Conservation (phyloP, 2,797 vertebrate species). For the Chelon auratus region DNA sequence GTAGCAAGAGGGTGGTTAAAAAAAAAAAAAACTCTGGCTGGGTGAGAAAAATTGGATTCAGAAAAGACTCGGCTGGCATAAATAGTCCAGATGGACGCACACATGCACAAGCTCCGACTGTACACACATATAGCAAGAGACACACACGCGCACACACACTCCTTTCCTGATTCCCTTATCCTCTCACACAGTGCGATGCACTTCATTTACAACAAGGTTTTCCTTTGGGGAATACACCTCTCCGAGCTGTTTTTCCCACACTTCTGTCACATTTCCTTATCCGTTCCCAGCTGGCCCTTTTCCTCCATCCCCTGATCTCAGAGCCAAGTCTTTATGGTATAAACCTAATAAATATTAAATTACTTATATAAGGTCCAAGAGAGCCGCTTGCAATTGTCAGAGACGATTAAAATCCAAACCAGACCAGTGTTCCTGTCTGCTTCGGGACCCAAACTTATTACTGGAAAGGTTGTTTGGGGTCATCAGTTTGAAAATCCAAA, state of each 20-base stretch:
- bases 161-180: neutral
- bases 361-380: conserved; percentile 63
- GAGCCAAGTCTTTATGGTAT: conserved; percentile 42
- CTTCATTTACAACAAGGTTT: conserved; percentile 70
- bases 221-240: conserved; percentile 60
- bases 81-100: conserved; percentile 64
- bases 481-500: conserved; percentile 2
- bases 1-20: conserved; percentile 46
- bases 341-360: conserved; percentile 67
- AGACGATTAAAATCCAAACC: conserved; percentile 43
- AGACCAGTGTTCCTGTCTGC: conserved; percentile 18
- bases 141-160: neutral
- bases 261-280: conserved; percentile 66
- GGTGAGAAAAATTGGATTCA: conserved; percentile 67
- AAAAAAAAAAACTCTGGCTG: conserved; percentile 34
- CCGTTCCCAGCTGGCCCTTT: conserved; percentile 27
- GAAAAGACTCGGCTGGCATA: conserved; percentile 48
- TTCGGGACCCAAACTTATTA: neutral
- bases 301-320: conserved; percentile 14
- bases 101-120: conserved; percentile 20
- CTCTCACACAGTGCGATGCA: conserved; percentile 50
- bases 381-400: conserved; percentile 57
- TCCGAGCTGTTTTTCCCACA: conserved; percentile 62
- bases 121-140: conserved; percentile 47
- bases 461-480: neutral